phyloP scores from a whole-genome alignment of 2,113 vertebrate genomes.

The Malurus alboscapulatus region DNA sequence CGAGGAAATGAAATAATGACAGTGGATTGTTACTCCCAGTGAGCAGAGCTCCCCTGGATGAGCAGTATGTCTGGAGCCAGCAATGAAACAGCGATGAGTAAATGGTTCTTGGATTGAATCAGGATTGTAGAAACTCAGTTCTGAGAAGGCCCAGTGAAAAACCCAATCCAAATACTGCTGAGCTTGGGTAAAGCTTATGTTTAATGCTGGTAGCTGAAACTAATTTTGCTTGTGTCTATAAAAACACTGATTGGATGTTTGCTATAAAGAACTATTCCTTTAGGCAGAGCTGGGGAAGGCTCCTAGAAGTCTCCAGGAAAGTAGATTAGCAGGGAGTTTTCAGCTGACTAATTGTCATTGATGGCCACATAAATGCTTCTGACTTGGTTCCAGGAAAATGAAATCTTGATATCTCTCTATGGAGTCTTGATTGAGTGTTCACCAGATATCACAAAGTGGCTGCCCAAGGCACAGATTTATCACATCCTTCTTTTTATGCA shows the following conservation, averaged over 20 bases:
- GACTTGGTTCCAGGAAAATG: neutral
- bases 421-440: neutral
- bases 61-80: conserved; percentile 22
- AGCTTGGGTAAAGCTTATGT: neutral
- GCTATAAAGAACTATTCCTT: neutral
- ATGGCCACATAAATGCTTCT: neutral
- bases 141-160: neutral
- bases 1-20: conserved; percentile 44
- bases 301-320: neutral
- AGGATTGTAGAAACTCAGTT: neutral
- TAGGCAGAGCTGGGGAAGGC: neutral
- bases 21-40: neutral
- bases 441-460: neutral
- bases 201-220: neutral
- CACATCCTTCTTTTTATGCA: neutral
- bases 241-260: neutral
- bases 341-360: neutral
- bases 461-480: neutral
- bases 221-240: neutral
- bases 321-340: neutral
- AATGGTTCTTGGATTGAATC: neutral
- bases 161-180: neutral
- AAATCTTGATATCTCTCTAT: neutral
- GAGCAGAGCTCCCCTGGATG: neutral
- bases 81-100: neutral